Evolutionary conservation across 1,140 invertebrate genomes (phyloP), one percentile per base, ranked within the genome.

Genomic region (Musca domestica): DNA sequence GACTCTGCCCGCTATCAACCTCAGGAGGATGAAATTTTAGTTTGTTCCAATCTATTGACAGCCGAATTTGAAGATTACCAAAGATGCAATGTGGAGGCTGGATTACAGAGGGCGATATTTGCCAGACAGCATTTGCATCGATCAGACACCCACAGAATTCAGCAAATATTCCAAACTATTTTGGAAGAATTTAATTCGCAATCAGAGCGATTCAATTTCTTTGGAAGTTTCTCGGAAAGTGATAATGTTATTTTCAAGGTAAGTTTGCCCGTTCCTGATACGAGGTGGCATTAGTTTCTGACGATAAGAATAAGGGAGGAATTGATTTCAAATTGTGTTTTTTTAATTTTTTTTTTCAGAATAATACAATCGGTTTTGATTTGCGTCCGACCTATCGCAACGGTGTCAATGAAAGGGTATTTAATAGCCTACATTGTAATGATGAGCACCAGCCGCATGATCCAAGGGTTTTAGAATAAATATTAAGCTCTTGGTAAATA

Each of bases 161-260:
- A 51, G 6, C 52, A 56, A 19, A 25, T 41, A 14, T 64, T 69
- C 46, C n/a, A 65, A 2, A 69, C 22, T 2, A 30, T 69, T 20
- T 17, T 65, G 14, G 3, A 56, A 9, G 63, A 25, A 54, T 20
- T 27, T 2, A 47, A 34, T 15, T 3, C 23, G 4, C 3, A 34
- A 41, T 70, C 49, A 4, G 2, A 10, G 22, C 4, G 0, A 41
- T 71, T 67, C 47, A 69, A 72, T 69, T 72, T 69, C 71, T 72
- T 72, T 56, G 47, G n/a, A 14, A 51, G 34, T 17, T 72, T 71
- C 25, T 1, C 67, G 3, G 51, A 30, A 6, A 27, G 12, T 3
- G n/a, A 69, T 34, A 64, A 72, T 67, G 66, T 68, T 4, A 72
- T 71, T 14, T 71, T 71, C 30, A 69, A 68, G 71, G 71, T 72